phyloP scores from a whole-genome alignment of 2,113 vertebrate genomes.

The Chunga burmeisteri region DNA sequence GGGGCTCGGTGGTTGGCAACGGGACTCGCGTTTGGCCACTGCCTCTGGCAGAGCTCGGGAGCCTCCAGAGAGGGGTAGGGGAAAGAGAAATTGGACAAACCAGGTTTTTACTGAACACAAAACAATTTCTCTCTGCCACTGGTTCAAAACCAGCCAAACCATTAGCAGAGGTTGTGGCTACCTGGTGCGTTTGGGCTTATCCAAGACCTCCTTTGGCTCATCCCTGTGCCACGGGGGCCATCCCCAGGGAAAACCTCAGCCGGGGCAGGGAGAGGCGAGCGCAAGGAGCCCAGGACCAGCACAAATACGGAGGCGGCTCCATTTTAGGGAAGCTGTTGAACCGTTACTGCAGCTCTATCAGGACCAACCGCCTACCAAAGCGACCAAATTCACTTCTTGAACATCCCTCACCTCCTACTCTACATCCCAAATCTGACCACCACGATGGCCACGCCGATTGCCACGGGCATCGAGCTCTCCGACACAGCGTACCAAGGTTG shows the following conservation, averaged over 20 bases:
- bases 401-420: not conserved
- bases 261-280: not conserved
- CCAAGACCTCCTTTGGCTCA: accelerated
- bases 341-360: not conserved
- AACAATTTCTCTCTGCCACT: not conserved
- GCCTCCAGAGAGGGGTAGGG: not conserved
- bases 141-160: not conserved
- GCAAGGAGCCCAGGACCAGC: not conserved
- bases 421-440: not conserved
- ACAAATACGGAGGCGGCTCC: not conserved
- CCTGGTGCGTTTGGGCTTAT: accelerated
- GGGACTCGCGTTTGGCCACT: accelerated
- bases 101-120: not conserved
- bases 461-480: not conserved
- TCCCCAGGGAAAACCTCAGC: not conserved
- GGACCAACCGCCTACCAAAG: not conserved
- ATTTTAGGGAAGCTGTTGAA: not conserved
- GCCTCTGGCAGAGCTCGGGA: not conserved
- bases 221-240: not conserved
- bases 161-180: not conserved
- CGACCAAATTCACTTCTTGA: not conserved
- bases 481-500: accelerated
- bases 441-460: accelerated
- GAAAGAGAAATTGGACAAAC: not conserved
- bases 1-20: not conserved